Base-by-base conservation (phyloP, 2,888 invertebrate species). In the Lasioglossum leucozonium region DNA sequence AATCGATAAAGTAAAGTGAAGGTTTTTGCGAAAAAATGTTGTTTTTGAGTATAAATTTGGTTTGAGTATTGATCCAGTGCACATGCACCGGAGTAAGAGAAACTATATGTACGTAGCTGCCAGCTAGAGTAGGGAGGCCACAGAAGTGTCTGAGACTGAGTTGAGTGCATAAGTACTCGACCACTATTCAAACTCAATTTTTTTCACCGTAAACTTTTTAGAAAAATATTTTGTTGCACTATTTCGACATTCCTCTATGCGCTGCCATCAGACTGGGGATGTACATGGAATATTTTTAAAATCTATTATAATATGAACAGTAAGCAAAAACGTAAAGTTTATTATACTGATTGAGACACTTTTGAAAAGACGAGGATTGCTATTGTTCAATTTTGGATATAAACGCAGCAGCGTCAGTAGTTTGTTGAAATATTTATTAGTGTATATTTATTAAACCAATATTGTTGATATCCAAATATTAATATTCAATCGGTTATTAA, bases 31-130 rank as follows among this genome's bases (percentile, higher is more conserved):
- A 34, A 37, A 67, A 13, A 69, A n/a, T 2, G 13, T 40, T n/a
- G 37, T 40, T 69, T 69, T 69, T 69, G 4, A n/a, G n/a, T 22
- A 67, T 44, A 34, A 67, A 67, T 69, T 69, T 13, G n/a, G n/a
- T 40, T 69, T 69, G 69, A n/a, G 40, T 69, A 69, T 69, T 69
- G 69, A 69, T 69, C 69, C 37, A 13, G 69, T 69, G n/a, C 22
- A 37, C 69, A 13, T 69, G 69, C 69, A 69, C 69, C n/a, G 40
- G 4, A 13, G 40, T 40, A 40, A 69, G 69, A 69, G 69, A n/a
- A 69, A 69, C 69, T 40, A 69, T 37, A 67, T 67, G 40, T 67
- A 22, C 37, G 40, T 13, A n/a, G 69, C 37, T 40, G 37, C 69
- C n/a, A 69, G 40, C n/a, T 40, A 37, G n/a, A 5, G n/a, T 40